Evolutionary conservation across 2,888 invertebrate species (phyloP), one percentile per base, ranked within the genome.

Genomic region (Drosophila conformis): DNA sequence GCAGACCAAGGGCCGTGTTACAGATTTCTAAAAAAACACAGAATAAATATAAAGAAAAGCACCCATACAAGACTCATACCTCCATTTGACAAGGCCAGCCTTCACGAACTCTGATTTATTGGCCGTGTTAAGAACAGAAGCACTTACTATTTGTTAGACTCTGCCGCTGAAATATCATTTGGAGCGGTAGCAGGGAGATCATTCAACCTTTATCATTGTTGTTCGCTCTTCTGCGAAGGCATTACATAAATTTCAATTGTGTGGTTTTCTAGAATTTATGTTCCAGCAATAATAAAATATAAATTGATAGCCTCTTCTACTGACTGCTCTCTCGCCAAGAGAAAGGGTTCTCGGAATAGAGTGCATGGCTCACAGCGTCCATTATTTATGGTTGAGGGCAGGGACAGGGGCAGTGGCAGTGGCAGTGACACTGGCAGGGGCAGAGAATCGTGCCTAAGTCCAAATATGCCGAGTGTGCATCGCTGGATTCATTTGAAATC

Each of bases 1-100:
- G 99, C 99, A 99, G 92, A 94, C 99, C 78, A 99, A 99, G 92
- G 99, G 99, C 70, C 94, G 99, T 91, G 98, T 98, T 35, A 94
- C 97, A 11, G 99, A 99, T 94, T 99, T 99, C 94, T 99, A 94
- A 69, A 31, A 21, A 35, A 35, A 48, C 29, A 0, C 13, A 27
- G 4, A 49, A 48, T 21, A 33, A 33, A 33, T 18, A n/a, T 15
- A 18, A 11, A 18, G 29, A 27, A 21, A 27, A n/a, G 18, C 0
- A 31, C 15, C 21, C 1, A 46, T 21, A 7, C 46, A n/a, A 13
- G 7, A 29, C 29, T 15, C 27, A 38, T 15, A 46, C 46, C 21
- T 15, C 7, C 27, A 51, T 51, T 49, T 29, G 56, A 38, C 27
- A 29, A 11, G 54, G 52, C 29, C n/a, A 42, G 21, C 42, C 21